Conservation (phyloP, 1,140 invertebrate species). For the Microplitis mediator region DNA sequence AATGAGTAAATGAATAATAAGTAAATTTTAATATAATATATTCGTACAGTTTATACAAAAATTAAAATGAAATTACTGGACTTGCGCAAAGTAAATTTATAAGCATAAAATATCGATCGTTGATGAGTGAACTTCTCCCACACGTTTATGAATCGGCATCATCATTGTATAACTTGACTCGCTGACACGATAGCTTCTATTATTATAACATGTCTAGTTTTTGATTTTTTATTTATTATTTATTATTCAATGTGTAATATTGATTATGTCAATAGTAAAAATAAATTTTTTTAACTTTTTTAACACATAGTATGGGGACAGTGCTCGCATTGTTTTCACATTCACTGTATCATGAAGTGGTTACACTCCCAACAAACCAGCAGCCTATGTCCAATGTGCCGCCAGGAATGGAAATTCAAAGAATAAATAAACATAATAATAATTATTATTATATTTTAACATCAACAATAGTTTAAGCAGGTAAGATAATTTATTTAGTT, state of each 20-base stretch:
- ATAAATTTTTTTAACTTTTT: constrained; percentile 2
- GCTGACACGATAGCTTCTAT: not conserved
- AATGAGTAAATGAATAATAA: too few species aligned
- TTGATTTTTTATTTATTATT: too few species aligned
- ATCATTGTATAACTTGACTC: not conserved
- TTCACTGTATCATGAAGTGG: constrained; percentile 99
- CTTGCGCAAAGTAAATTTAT: constrained; percentile 3
- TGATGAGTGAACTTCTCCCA: not conserved
- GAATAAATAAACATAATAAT: constrained; percentile 61
- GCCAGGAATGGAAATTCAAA: constrained; percentile 99
- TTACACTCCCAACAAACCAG: constrained; percentile 93
- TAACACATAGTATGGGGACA: constrained; percentile 86
- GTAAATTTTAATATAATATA: not conserved
- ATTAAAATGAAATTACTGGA: not conserved
- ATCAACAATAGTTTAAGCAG: too few species aligned
- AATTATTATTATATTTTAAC: not conserved
- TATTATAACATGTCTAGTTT: not conserved
- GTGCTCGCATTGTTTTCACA: constrained; percentile 99
- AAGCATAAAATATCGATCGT: constrained; percentile 8
- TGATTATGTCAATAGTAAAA: not conserved
- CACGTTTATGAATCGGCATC: not conserved
- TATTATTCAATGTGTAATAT: too few species aligned
- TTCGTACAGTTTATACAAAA: not conserved
- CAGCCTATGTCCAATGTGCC: constrained; percentile 98
- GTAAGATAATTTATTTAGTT: too few species aligned